phyloP scores from a whole-genome alignment of 2,888 invertebrate species.

The Campopleginae sp. region DNA sequence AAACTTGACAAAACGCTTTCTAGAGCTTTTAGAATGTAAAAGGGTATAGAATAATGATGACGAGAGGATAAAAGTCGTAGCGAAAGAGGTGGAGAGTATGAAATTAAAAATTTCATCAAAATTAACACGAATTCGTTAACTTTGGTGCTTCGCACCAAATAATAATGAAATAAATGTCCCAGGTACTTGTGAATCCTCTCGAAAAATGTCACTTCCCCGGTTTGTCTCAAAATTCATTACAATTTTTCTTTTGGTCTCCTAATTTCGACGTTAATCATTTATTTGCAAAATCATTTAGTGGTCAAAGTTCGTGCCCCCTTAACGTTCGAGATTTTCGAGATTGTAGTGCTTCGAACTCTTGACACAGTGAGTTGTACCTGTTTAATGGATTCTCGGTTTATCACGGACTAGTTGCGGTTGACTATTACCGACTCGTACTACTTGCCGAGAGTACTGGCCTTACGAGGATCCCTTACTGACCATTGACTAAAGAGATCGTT shows the following conservation, averaged over 20 bases:
- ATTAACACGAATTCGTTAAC: background rate
- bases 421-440: slow-evolving; percentile 58
- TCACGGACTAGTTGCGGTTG: slow-evolving; percentile 47
- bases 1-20: slow-evolving; percentile 19
- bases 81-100: slow-evolving; percentile 23
- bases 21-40: background rate
- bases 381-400: slow-evolving; percentile 44
- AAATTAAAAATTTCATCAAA: slow-evolving; percentile 1
- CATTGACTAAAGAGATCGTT: slow-evolving; percentile 8
- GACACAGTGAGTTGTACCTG: slow-evolving; percentile 24
- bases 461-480: slow-evolving; percentile 20
- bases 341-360: slow-evolving; percentile 1
- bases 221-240: background rate
- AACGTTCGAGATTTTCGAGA: background rate
- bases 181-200: background rate
- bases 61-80: slow-evolving; percentile 32
- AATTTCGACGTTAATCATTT: background rate
- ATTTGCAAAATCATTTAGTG: background rate
- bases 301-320: background rate
- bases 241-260: background rate
- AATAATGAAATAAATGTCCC: background rate
- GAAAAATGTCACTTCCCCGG: background rate
- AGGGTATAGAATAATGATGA: slow-evolving; percentile 33
- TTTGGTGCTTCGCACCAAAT: background rate
- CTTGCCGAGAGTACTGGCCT: slow-evolving; percentile 31